phyloP scores from a whole-genome alignment of 2,113 vertebrate species.

The Athene cunicularia region DNA sequence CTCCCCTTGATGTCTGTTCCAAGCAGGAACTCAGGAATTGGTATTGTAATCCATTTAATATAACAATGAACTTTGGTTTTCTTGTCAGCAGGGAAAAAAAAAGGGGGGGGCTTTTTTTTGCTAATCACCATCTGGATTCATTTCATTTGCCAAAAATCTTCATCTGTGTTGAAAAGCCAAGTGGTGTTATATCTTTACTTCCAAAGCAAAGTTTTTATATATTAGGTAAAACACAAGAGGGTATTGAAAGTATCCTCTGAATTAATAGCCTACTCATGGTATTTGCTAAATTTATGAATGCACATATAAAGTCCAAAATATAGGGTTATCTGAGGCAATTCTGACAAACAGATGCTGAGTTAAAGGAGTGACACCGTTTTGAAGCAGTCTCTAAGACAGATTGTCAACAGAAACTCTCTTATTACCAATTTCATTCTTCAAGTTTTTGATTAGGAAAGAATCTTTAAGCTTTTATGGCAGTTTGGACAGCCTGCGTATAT shows the following conservation, averaged over 20 bases:
- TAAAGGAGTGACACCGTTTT: background rate
- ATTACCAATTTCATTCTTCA: background rate
- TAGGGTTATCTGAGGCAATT: background rate
- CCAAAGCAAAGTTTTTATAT: background rate
- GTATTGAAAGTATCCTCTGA: background rate
- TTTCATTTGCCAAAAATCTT: constrained; percentile 6
- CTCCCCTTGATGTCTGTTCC: constrained; percentile 13
- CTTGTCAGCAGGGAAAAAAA: background rate
- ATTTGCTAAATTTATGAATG: background rate
- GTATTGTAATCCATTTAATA: constrained; percentile 1
- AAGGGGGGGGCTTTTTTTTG: rapidly evolving
- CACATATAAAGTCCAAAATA: background rate
- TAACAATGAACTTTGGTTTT: constrained; percentile 20
- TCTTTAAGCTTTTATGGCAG: background rate
- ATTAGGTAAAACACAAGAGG: background rate
- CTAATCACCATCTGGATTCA: background rate
- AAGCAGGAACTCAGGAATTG: background rate
- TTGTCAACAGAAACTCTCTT: background rate
- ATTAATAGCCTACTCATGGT: background rate
- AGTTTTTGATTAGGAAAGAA: background rate
- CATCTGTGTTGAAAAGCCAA: background rate
- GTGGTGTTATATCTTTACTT: background rate
- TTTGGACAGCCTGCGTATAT: background rate
- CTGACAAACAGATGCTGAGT: background rate
- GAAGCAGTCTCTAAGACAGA: background rate